Base-by-base conservation (phyloP, 2,113 vertebrate species). In the Apistogramma diplotaenia region DNA sequence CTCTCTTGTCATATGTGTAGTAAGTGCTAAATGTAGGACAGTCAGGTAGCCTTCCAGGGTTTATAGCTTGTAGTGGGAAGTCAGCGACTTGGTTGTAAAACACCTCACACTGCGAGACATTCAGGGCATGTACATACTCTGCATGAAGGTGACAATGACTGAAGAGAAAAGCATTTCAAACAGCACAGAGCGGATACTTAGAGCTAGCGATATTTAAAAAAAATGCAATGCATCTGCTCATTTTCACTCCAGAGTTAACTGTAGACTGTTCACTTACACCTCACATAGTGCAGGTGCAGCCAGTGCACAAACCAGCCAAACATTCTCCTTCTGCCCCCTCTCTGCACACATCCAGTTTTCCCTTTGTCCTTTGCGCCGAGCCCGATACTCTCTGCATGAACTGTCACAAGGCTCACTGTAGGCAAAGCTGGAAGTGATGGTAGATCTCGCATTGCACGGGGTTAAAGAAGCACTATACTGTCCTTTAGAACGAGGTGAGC, bases 11-110 rank as follows among this genome's bases (percentile, higher is more conserved):
- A 31, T 86, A 37, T 76, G 27, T 74, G 10, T 29, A 29, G 1
- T 49, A 70, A 40, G 16, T 60, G 37, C 11, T 85, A 77, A 84
- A 87, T 85, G 84, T 85, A 82, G 79, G 74, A 76, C 88, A 83
- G 78, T 82, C 74, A 76, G 88, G 82, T 82, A 87, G 72, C 16
- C 43, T 72, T 74, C 79, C 21, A 57, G 54, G 27, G 85, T 29
- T 76, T 53, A 51, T 29, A 70, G 25, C 43, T 49, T 29, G 1
- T 49, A 29, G 62, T 49, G 16, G 25, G 23, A 70, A 27, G 40
- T 18, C 40, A 67, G 16, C 29, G 23, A 7, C 40, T 67, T 0
- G 40, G 78, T 51, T 3, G 9, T 81, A 59, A 74, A 5, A 83
- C 6, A 19, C 58, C 19, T 76, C 57, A 76, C 25, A 57, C 82